These are phyloP conservation scores for Pollenia angustigena DNA, from an alignment of 2,888 invertebrate species.

Conservation along the genomic window DNA sequence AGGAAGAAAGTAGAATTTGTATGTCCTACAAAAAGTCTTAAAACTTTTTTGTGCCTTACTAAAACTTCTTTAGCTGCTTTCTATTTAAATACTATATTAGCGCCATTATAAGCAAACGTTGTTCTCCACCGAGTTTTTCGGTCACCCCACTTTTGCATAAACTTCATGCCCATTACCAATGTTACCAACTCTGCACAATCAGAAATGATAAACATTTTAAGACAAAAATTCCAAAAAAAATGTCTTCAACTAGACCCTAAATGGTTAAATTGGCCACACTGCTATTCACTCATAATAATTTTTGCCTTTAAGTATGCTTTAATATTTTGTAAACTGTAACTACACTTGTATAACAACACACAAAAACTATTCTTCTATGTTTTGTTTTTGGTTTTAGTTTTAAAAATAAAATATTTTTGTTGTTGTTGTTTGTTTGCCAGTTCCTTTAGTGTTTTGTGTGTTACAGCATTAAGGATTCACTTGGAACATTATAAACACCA, in stretches of 20 bases:
- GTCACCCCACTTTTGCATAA: not conserved
- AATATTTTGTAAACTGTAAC: constrained; percentile 46
- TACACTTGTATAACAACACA: constrained; percentile 27
- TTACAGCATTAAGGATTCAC: constrained; percentile 44
- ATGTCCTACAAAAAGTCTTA: constrained; percentile 18
- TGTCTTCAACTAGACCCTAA: too few species aligned
- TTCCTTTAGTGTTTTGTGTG: constrained; percentile 4
- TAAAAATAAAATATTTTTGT: constrained; percentile 32
- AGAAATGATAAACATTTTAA: too few species aligned
- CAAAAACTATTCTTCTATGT: not conserved
- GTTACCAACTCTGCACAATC: too few species aligned
- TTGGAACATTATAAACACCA: constrained; percentile 21
- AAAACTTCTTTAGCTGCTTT: not conserved
- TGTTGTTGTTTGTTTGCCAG: not conserved
- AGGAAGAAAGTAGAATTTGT: not conserved
- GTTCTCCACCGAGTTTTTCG: not conserved
- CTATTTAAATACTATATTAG: constrained; percentile 39
- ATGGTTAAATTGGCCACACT: too few species aligned
- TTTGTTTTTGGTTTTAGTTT: constrained; percentile 30
- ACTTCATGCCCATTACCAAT: too few species aligned
- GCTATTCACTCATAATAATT: not conserved
- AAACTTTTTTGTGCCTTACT: constrained; percentile 1
- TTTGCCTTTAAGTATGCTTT: constrained; percentile 49
- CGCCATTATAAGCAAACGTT: constrained; percentile 40
- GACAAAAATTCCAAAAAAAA: too few species aligned